A percentile compares a stretch with the other conserved stretches of the same genome.
phyloP scores from a whole-genome alignment of 1,140 invertebrate genomes.

The Bombus ignitus region DNA sequence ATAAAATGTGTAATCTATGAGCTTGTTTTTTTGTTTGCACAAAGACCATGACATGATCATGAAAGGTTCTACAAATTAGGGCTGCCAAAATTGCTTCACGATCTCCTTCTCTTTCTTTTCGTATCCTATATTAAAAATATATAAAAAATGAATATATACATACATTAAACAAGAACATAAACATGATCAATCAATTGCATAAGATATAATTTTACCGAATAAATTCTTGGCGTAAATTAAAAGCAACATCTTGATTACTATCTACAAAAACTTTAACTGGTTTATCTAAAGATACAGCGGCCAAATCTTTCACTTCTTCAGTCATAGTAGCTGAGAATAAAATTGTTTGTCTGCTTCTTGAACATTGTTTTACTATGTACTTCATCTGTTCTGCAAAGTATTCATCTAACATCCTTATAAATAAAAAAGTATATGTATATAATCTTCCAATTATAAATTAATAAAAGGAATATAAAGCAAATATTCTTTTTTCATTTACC shows the following conservation, averaged over 20 bases:
- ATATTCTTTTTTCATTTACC: conserved; percentile 80
- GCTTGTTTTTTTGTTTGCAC: conserved; percentile 98
- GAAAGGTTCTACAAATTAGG: conserved; percentile 96
- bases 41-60: conserved; percentile 96
- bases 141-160: not conserved
- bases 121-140: conserved; percentile 83
- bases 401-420: conserved; percentile 96
- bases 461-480: conserved; percentile 40
- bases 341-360: conserved; percentile 97
- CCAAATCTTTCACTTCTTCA: conserved; percentile 96
- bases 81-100: conserved; percentile 95
- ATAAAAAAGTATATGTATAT: conserved; percentile 45
- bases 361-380: conserved; percentile 95
- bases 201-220: conserved; percentile 85
- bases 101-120: conserved; percentile 92
- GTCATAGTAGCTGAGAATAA: conserved; percentile 99
- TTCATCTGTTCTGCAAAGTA: conserved; percentile 99
- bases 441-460: conserved; percentile 12
- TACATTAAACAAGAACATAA: not conserved
- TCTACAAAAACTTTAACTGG: conserved; percentile 98
- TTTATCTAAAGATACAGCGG: conserved; percentile 93
- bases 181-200: not conserved
- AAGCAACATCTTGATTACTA: conserved; percentile 97
- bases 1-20: conserved; percentile 94
- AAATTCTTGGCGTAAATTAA: conserved; percentile 98